phyloP scores from a whole-genome alignment of 2,888 invertebrate species.

The Acrobasis suavella region DNA sequence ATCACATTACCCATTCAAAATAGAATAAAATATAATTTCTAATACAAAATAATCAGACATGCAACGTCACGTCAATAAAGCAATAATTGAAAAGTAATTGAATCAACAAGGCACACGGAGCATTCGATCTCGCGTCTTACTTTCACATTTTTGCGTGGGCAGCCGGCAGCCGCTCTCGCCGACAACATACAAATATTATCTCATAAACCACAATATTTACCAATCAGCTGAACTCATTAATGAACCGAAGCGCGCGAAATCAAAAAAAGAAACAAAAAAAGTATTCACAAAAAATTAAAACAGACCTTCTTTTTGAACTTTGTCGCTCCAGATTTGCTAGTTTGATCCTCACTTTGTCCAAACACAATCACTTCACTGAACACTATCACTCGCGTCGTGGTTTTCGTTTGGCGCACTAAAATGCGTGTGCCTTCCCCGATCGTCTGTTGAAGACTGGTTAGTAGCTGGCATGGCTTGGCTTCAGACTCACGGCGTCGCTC shows the following conservation, averaged over 20 bases:
- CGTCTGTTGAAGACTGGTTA: slow-evolving; percentile 44
- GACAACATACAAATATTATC: slow-evolving; percentile 22
- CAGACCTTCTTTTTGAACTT: slow-evolving; percentile 60
- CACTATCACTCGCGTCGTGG: slow-evolving; percentile 57
- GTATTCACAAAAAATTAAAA: slow-evolving; percentile 34
- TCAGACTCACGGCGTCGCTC: slow-evolving; percentile 42
- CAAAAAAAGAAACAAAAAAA: slow-evolving; percentile 24
- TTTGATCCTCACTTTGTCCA: slow-evolving; percentile 52
- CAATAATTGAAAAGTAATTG: slow-evolving; percentile 39
- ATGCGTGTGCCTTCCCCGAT: slow-evolving; percentile 41
- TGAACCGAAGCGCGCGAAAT: slow-evolving; percentile 37
- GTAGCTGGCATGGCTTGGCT: slow-evolving; percentile 39
- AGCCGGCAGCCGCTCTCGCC: slow-evolving; percentile 30
- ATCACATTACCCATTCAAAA: no score
- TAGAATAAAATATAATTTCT: neutral
- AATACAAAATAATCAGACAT: slow-evolving; percentile 21
- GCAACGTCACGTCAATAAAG: slow-evolving; percentile 3
- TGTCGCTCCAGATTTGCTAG: slow-evolving; percentile 71
- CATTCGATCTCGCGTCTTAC: slow-evolving; percentile 44
- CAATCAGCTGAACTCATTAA: slow-evolving; percentile 46
- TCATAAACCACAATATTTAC: slow-evolving; percentile 38
- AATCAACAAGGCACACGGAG: slow-evolving; percentile 46
- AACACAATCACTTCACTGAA: slow-evolving; percentile 56
- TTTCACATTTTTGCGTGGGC: slow-evolving; percentile 61
- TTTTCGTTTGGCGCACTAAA: slow-evolving; percentile 36